phyloP scores from a whole-genome alignment of 1,140 invertebrate species.

The Galleria mellonella region DNA sequence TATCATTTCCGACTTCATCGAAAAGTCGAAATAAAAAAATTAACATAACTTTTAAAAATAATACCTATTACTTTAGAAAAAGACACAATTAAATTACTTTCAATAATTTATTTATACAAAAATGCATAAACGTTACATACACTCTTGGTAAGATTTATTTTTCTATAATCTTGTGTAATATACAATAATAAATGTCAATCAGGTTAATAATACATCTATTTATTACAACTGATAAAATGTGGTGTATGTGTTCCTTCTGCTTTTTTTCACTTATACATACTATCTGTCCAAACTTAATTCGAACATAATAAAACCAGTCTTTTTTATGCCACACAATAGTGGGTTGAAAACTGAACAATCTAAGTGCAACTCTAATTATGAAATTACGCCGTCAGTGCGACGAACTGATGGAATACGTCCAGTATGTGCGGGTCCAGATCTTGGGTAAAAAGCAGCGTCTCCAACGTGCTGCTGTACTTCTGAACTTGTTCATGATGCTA shows the following conservation, averaged over 20 bases:
- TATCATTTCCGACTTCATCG: too few species aligned
- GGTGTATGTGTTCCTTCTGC: too few species aligned
- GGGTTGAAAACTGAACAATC: not conserved
- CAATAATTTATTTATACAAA: slow-evolving; percentile 5
- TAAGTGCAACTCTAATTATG: not conserved
- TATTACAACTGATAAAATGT: too few species aligned
- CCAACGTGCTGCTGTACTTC: slow-evolving; percentile 95
- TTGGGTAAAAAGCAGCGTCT: slow-evolving; percentile 95
- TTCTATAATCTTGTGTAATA: too few species aligned
- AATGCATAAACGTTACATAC: slow-evolving; percentile 16
- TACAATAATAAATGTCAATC: too few species aligned
- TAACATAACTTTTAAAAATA: too few species aligned
- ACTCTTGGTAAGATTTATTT: not conserved
- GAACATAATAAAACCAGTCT: not conserved
- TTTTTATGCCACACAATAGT: not conserved
- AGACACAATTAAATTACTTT: not conserved
- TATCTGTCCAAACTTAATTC: too few species aligned
- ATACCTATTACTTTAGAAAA: too few species aligned
- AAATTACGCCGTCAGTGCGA: slow-evolving; percentile 72
- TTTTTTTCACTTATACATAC: too few species aligned
- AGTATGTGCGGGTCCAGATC: slow-evolving; percentile 97
- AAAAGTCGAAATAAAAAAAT: too few species aligned
- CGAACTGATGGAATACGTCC: slow-evolving; percentile 98
- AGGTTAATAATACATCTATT: too few species aligned
- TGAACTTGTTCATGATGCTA: slow-evolving; percentile 99